A percentile compares a stretch with the other conserved stretches of the same genome.
Conservation (phyloP, 2,888 invertebrate species). For the Nemoura dubitans region DNA sequence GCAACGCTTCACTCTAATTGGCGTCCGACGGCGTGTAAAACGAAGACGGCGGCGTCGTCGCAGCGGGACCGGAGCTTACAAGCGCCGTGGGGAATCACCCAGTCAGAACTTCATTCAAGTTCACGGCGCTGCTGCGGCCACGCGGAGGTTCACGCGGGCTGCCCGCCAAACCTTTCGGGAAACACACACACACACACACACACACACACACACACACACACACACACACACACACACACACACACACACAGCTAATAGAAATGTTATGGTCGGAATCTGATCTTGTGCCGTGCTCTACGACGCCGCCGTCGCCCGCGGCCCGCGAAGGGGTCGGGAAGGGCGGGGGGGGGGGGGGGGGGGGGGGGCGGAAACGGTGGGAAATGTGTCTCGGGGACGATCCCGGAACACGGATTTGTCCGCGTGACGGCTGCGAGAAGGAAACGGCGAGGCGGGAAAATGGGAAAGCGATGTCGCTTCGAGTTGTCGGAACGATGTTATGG, state of each 20-base stretch:
- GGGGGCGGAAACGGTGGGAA: background rate
- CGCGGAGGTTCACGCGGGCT: background rate
- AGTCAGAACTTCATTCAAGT: background rate
- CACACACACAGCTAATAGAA: constrained; percentile 19
- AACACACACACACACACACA: constrained; percentile 2
- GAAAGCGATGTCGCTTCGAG: background rate
- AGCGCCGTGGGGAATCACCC: constrained; percentile 44
- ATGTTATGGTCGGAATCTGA: constrained; percentile 20
- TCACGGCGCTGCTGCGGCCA: background rate
- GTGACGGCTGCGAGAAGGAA: background rate
- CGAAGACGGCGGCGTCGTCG: constrained; percentile 3
- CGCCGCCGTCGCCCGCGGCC: background rate
- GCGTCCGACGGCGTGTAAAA: constrained; percentile 17
- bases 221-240: constrained; percentile 32
- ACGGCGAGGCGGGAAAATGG: background rate
- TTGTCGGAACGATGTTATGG: background rate
- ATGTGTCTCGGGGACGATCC: background rate
- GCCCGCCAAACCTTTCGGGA: background rate
- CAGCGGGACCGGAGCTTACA: constrained; percentile 42
- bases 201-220: constrained; percentile 36
- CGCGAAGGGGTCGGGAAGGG: background rate
- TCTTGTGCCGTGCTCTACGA: background rate
- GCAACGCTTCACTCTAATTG: constrained; percentile 14
- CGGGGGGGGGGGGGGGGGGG: background rate
- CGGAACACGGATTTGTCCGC: background rate